phyloP scores from a whole-genome alignment of 37 sponge, comb jelly and placozoan genomes.

The Dysidea cf. avara region DNA sequence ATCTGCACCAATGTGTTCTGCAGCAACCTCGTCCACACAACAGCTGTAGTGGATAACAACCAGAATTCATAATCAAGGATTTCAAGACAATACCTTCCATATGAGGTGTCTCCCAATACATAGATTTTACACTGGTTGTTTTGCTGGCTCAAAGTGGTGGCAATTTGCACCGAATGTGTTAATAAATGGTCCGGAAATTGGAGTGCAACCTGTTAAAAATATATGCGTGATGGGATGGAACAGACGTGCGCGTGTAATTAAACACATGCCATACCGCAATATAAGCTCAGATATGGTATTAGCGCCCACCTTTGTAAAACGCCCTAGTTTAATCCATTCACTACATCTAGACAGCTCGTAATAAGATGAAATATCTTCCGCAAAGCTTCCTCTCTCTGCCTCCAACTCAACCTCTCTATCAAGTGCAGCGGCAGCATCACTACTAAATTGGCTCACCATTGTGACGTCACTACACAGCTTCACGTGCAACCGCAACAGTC shows the following conservation, averaged over 20 bases:
- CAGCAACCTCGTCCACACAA: conserved; percentile 95
- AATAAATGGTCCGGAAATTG: conserved; percentile 92
- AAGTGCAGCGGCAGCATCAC: conserved; percentile 42
- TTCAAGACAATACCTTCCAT: conserved; percentile 65
- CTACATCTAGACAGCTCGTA: conserved; percentile 59
- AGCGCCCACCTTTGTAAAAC: conserved; percentile 28
- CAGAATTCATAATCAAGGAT: background rate
- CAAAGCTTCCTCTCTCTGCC: background rate
- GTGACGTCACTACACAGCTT: too few species aligned
- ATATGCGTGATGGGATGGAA: too few species aligned
- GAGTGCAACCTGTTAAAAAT: conserved; percentile 68
- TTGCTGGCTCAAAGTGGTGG: conserved; percentile 4
- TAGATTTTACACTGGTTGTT: conserved; percentile 12
- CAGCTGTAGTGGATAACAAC: conserved; percentile 61
- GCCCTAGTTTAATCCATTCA: conserved; percentile 22
- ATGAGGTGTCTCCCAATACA: conserved; percentile 84
- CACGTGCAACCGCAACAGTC: too few species aligned
- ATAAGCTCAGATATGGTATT: background rate
- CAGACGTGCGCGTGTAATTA: background rate
- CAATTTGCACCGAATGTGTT: conserved; percentile 55
- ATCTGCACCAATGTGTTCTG: conserved; percentile 73
- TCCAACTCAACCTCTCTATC: conserved; percentile 21
- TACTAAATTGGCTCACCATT: conserved; percentile 14
- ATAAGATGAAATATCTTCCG: conserved; percentile 25
- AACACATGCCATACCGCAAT: background rate